Evolutionary conservation across 2,888 invertebrate genomes (phyloP), one percentile per base, ranked within the genome.

Genomic region (Chrysotoxum bicinctum): DNA sequence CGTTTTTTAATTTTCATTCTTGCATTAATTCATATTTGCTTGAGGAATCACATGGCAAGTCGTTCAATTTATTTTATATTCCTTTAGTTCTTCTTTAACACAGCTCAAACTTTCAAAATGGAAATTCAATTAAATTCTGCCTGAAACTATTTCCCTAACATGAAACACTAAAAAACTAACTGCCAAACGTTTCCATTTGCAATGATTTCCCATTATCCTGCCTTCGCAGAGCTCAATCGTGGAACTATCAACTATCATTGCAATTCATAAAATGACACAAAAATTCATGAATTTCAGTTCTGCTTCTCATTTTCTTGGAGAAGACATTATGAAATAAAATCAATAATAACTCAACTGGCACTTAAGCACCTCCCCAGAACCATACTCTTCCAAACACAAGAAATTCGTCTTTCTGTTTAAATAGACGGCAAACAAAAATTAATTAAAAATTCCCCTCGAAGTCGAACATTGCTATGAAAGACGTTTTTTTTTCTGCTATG

Each of bases 371-470:
- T 56, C 30, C 35, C n/a, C 14, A 0, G 3, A 52, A 52, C 62
- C 76, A 23, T 43, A 68, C 40, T 68, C 68, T 73, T 66, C 9
- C 14, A 19, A 60, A 48, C 14, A 32, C n/a, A 19, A 32, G 30
- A 35, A 54, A 10, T 43, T 30, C 16, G 7, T 60, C 23, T 10
- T 16, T 43, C 43, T 30, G 14, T 58, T 58, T n/a, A 21, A 62
- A 66, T 6, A 19, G 19, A 35, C 6, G 45, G n/a, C 14, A 58
- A 19, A 40, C 19, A 43, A 54, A 68, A 79, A 68, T 64, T 81
- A 75, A 81, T 81, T 81, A 72, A 76, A 76, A 83, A 75, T 73
- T 60, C 48, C 21, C 40, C 37, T 54, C 37, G 54, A 40, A 48
- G 37, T 62, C 62, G 66, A 76, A 48, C 19, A 14, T 8, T 14